Base-by-base conservation (phyloP, 1,140 invertebrate genomes). In the Cyrtorhinus lividipennis region DNA sequence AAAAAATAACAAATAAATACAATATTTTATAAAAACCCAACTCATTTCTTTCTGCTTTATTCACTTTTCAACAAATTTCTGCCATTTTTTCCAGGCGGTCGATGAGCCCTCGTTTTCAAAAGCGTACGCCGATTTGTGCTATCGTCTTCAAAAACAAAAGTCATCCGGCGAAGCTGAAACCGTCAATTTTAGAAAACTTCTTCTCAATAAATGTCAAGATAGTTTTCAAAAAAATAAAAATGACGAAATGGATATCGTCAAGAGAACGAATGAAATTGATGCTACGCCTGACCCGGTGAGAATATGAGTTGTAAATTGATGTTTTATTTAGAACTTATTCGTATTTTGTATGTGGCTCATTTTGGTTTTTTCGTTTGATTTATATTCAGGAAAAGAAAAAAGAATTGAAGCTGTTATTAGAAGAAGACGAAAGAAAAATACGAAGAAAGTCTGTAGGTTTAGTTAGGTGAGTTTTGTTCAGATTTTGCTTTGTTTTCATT, bases 81-180 rank as follows among this genome's bases (percentile, higher is more conserved):
- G n/a, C n/a, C n/a, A n/a, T 61, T 13, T 56, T 67, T 70, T 68
- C 3, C 62, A 83, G 79, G 93, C 93, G 27, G 85, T 96, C 25
- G 88, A 93, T 76, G 93, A 97, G 73, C 93, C 92, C 1, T 88
- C 83, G 71, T 97, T 95, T 71, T 90, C 90, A 5, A 83, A 86
- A 26, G 86, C 87, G 0, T 97, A 97, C 79, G 93, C 93, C 0
- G 78, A 83, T 48, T 83, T 97, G 79, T 90, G 87, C 69, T 82
- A 62, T 13, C 18, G 60, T 23, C 60, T 61, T 5, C 60, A 61
- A 61, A 24, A 30, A 20, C 22, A 82, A 71, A 80, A 83, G 68
- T 73, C 85, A 2, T 76, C 73, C 8, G 80, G 82, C 77, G 82
- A 82, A 64, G 71, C 64, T 26, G 69, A 66, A n/a, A 46, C 58